These are phyloP conservation scores for Corapipo altera DNA, from an alignment of 2,113 vertebrate species.

Conservation along the genomic window DNA sequence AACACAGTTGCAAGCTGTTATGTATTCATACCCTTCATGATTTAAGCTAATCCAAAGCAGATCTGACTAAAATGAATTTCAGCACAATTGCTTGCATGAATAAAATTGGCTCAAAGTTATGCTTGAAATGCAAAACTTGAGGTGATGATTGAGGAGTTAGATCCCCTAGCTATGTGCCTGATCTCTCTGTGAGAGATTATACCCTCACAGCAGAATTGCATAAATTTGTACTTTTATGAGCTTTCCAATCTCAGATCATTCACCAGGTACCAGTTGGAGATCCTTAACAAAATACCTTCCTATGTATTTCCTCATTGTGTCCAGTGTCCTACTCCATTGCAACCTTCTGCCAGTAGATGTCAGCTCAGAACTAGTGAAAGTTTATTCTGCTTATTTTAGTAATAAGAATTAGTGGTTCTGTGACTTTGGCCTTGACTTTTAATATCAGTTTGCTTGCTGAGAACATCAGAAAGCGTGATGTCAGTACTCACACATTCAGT, in stretches of 20 bases:
- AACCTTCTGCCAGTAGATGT: slow-evolving; percentile 50
- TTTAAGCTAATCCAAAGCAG: neutral
- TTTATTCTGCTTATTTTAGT: neutral
- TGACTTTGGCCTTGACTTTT: neutral
- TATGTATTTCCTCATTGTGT: neutral
- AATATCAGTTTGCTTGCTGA: neutral
- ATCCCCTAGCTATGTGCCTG: neutral
- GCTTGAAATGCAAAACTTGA: neutral
- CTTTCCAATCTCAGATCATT: neutral
- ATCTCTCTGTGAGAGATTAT: neutral
- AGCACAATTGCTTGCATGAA: neutral
- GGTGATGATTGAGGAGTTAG: neutral
- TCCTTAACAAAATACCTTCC: neutral
- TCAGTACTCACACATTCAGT: neutral
- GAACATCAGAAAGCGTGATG: neutral
- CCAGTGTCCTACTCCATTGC: neutral
- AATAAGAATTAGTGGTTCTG: neutral
- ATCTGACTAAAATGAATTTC: neutral
- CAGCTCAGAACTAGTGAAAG: slow-evolving; percentile 37
- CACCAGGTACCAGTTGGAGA: neutral
- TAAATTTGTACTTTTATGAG: neutral
- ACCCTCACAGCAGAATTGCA: neutral
- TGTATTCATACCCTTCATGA: neutral
- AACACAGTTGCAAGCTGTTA: slow-evolving; percentile 2
- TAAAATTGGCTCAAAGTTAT: neutral